Evolutionary conservation across 1,140 invertebrate genomes (phyloP).

Genomic region (Mactra quadrangularis): DNA sequence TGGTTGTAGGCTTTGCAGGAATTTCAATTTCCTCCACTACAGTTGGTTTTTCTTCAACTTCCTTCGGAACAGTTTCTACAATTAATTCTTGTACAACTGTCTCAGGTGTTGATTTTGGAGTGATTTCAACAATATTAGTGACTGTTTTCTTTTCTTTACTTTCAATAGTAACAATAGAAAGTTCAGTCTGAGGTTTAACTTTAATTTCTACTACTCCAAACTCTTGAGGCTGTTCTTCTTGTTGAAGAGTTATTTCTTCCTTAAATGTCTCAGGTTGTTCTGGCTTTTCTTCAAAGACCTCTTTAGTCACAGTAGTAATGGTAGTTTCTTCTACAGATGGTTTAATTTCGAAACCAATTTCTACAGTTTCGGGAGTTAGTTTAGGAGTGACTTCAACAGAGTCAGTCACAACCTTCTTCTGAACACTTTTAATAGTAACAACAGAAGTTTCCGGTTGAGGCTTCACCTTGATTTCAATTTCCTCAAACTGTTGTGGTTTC

Average conservation of each 20-base stretch:
- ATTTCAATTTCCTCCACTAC: constrained; percentile 52
- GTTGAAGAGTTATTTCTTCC: constrained; percentile 31
- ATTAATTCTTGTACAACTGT: too few species aligned
- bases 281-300: background rate
- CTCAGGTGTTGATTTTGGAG: background rate
- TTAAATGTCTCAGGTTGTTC: constrained; percentile 16
- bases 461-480: background rate
- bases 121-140: background rate
- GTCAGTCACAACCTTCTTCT: constrained; percentile 14
- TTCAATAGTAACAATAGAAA: too few species aligned
- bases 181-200: background rate
- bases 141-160: background rate
- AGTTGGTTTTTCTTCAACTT: constrained; percentile 18
- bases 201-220: constrained; percentile 6
- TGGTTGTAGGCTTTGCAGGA: too few species aligned
- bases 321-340: constrained; percentile 22
- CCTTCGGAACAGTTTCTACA: too few species aligned
- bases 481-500: background rate
- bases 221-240: constrained; percentile 61
- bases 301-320: constrained; percentile 24
- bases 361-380: constrained; percentile 12
- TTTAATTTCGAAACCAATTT: constrained; percentile 28
- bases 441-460: background rate
- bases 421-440: too few species aligned
- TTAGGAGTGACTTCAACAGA: constrained; percentile 29